Base-by-base conservation (phyloP, 2,797 vertebrate genomes). In the Micrastur ruficollis region DNA sequence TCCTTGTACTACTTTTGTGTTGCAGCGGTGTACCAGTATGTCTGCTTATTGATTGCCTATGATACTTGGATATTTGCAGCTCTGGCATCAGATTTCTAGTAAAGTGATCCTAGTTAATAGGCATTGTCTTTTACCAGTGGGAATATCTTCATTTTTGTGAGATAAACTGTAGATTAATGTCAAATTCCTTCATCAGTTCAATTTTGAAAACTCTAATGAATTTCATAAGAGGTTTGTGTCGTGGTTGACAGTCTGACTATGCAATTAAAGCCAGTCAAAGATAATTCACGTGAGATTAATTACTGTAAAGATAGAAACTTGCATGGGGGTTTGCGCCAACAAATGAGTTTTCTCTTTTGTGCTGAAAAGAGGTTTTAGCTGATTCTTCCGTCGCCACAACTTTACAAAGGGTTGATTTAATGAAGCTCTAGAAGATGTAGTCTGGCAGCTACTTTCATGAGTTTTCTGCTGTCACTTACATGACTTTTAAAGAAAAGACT, bases 201-300 rank as follows among this genome's bases (percentile, higher is more conserved):
- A 38, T 78, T 79, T 93, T 25, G 56, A 92, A 94, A 70, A 29
- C 26, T 82, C 31, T 0, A 47, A 4, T 27, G 36, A 50, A 47
- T 95, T 89, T 87, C 49, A 10, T 27, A 34, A 61, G 52, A 74
- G 15, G 16, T 65, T 95, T 93, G 7, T 89, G 42, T 61, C 91
- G 91, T 85, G 8, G 20, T 78, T 94, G 74, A 74, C 10, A 18
- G n/a, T 17, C 21, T 62, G 44, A 62, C 65, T 46, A 29, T 27
- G 36, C 59, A 89, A 82, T 71, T 93, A 89, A 92, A 89, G 80
- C 16, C 8, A 87, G 46, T 67, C 87, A 92, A 95, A 72, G 46
- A 27, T 9, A 82, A 91, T 85, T 88, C 40, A 89, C 46, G 9
- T 50, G 71, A 94, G 75, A 95, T 93, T 87, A 93, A 87, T 96